These are phyloP conservation scores for Arothron firmamentum DNA, from an alignment of 2,113 vertebrate genomes.

Conservation along the genomic window DNA sequence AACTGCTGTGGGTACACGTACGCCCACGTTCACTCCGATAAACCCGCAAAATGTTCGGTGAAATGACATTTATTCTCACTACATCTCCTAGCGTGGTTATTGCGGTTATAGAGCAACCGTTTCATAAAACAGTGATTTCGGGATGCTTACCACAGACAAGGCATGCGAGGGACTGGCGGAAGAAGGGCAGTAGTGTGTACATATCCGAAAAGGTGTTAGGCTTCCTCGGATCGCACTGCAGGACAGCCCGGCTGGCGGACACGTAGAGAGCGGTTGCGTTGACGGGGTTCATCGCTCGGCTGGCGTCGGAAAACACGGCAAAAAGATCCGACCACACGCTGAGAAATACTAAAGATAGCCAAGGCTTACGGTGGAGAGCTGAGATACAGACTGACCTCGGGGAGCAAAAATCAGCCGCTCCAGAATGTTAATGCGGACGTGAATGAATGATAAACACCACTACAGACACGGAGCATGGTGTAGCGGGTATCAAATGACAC, in stretches of 20 bases:
- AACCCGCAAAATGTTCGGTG: background rate
- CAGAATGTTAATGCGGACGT: constrained; percentile 25
- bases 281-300: constrained; percentile 88
- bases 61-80: background rate
- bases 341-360: constrained; percentile 8
- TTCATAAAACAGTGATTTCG: too few species aligned
- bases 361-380: constrained; percentile 13
- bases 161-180: constrained; percentile 91
- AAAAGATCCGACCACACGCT: constrained; percentile 24
- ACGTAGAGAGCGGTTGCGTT: constrained; percentile 94
- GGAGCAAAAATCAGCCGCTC: constrained; percentile 25
- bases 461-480: constrained; percentile 31
- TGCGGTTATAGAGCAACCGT: too few species aligned
- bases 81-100: too few species aligned
- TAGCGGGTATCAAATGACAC: constrained; percentile 32
- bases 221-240: constrained; percentile 91
- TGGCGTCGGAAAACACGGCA: constrained; percentile 49
- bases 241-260: constrained; percentile 93
- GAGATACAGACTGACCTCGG: constrained; percentile 4
- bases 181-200: constrained; percentile 90
- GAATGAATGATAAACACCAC: constrained; percentile 34
- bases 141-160: constrained; percentile 87
- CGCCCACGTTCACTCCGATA: constrained; percentile 24
- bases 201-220: constrained; percentile 86
- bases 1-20: constrained; percentile 18